Evolutionary conservation across 2,113 vertebrate species (phyloP).

Genomic region (Columbina picui): DNA sequence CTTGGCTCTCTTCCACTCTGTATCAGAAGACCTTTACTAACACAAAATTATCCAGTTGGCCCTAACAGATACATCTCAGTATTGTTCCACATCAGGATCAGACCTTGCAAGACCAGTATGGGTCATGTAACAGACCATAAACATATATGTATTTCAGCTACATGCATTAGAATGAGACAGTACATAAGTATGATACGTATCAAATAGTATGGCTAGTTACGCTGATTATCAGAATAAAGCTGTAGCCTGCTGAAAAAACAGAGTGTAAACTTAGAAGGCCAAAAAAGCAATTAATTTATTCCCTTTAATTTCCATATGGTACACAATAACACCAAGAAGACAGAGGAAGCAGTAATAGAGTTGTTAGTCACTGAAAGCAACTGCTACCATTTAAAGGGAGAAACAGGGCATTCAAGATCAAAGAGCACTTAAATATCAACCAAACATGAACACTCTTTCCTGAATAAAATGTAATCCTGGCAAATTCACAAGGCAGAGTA

Average conservation of each 20-base stretch:
- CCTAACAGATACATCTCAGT: background rate
- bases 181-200: background rate
- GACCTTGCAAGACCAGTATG: background rate
- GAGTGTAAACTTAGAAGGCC: background rate
- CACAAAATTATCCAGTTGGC: background rate
- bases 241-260: background rate
- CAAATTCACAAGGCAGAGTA: background rate
- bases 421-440: background rate
- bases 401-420: background rate
- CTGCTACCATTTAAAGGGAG: background rate
- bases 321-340: background rate
- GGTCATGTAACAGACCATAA: background rate
- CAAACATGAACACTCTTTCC: background rate
- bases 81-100: background rate
- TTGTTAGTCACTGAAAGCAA: background rate
- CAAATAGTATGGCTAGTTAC: background rate
- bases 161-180: background rate
- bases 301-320: background rate
- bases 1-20: background rate
- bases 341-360: background rate
- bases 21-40: background rate
- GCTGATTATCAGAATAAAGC: accelerated
- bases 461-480: background rate
- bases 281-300: background rate
- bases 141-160: background rate